Conservation (phyloP, 92 coral and sea anemone genomes). For the Zoanthus solanderi region DNA sequence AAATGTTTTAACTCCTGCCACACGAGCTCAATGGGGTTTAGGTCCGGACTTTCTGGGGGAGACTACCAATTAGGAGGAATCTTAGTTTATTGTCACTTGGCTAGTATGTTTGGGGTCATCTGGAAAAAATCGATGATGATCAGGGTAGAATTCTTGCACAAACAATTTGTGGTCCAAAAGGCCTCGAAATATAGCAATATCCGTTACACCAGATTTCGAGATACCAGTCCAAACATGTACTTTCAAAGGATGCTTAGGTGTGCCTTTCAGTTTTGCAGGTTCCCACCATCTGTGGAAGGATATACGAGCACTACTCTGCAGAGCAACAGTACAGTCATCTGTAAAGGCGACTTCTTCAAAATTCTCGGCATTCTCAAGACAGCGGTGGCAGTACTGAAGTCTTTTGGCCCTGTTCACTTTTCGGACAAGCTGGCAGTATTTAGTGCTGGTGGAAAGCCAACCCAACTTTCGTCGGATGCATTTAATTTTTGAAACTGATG, state of each 20-base stretch:
- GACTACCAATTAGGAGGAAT: no score
- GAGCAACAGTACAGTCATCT: slow-evolving; percentile 43
- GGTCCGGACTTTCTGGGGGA: no score
- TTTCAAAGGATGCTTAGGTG: slow-evolving; percentile 44
- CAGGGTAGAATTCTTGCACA: no score
- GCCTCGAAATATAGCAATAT: neutral
- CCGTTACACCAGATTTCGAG: slow-evolving; percentile 23
- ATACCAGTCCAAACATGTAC: slow-evolving; percentile 52
- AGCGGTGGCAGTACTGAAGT: slow-evolving; percentile 31
- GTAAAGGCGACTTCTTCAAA: slow-evolving; percentile 46
- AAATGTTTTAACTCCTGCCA: no score
- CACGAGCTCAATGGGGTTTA: no score
- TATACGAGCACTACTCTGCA: slow-evolving; percentile 32
- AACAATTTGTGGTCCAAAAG: no score
- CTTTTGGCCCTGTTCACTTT: slow-evolving; percentile 59
- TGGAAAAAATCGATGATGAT: no score
- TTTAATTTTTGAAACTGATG: slow-evolving; percentile 44
- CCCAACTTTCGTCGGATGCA: slow-evolving; percentile 55
- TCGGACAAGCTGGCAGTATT: slow-evolving; percentile 71
- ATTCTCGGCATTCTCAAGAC: slow-evolving; percentile 1
- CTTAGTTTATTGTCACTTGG: no score
- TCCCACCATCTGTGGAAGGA: slow-evolving; percentile 56
- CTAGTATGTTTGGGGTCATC: no score
- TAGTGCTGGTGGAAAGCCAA: slow-evolving; percentile 68
- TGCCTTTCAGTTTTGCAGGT: slow-evolving; percentile 45